phyloP scores from a whole-genome alignment of 2,888 invertebrate species.

The Capitulum mitella region DNA sequence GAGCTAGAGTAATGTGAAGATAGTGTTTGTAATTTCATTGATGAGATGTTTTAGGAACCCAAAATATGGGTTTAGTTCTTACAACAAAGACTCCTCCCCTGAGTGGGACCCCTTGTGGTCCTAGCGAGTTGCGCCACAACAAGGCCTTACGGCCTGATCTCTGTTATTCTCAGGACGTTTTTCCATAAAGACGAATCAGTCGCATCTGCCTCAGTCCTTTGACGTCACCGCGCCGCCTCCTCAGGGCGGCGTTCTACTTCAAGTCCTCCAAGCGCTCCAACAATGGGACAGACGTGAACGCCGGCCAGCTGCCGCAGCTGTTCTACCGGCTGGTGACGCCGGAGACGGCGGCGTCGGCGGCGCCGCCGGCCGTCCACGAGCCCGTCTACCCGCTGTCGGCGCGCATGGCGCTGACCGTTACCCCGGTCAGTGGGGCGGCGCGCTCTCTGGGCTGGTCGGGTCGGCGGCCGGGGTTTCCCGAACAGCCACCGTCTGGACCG shows the following conservation, averaged over 20 bases:
- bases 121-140: too few species aligned
- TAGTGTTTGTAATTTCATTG: too few species aligned
- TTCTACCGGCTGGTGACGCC: constrained; percentile 63
- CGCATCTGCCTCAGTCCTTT: too few species aligned
- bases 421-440: constrained; percentile 50
- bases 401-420: constrained; percentile 77
- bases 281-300: constrained; percentile 96
- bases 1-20: too few species aligned
- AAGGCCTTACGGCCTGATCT: too few species aligned
- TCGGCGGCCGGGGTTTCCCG: not conserved
- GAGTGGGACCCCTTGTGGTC: too few species aligned
- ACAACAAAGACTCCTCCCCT: too few species aligned
- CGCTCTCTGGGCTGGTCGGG: not conserved
- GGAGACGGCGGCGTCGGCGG: constrained; percentile 55
- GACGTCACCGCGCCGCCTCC: constrained; percentile 34
- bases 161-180: too few species aligned
- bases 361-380: constrained; percentile 54
- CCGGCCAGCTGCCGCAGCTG: constrained; percentile 92
- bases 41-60: too few species aligned
- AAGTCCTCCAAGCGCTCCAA: constrained; percentile 95
- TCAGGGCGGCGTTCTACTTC: constrained; percentile 78
- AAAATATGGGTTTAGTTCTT: too few species aligned
- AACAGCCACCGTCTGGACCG: too few species aligned
- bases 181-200: too few species aligned
- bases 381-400: constrained; percentile 77